Percentiles rank a stretch among this genome's conserved stretches.
Evolutionary conservation across 2,888 invertebrate genomes (phyloP).

Genomic region (Adelognathus sp.): DNA sequence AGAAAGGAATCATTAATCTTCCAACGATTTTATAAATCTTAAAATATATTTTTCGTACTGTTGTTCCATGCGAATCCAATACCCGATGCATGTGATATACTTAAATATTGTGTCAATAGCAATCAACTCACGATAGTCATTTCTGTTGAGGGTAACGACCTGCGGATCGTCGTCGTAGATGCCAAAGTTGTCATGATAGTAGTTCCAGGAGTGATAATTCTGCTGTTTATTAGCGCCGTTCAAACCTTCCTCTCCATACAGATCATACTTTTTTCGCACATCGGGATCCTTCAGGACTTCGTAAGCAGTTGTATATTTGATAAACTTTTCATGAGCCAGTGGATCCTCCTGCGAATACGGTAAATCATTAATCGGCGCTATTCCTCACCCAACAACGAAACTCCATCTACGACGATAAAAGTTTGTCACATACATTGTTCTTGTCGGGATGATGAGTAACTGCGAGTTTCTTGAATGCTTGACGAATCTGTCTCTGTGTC

Average conservation of each 20-base stretch:
- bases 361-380: too few species aligned
- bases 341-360: conserved; percentile 85
- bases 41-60: too few species aligned
- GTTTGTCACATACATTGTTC: conserved; percentile 82
- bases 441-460: conserved; percentile 90
- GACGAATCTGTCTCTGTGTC: conserved; percentile 87
- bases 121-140: conserved; percentile 87
- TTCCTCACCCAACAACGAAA: neutral
- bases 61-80: too few species aligned
- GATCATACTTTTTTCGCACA: conserved; percentile 89
- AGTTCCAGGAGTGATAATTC: conserved; percentile 90
- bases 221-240: conserved; percentile 84
- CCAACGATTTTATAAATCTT: too few species aligned
- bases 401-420: neutral
- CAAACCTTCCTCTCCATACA: conserved; percentile 89
- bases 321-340: conserved; percentile 88
- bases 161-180: conserved; percentile 93
- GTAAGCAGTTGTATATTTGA: conserved; percentile 91
- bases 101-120: neutral
- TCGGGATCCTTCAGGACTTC: conserved; percentile 93
- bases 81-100: neutral
- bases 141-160: conserved; percentile 89
- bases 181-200: conserved; percentile 91
- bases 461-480: conserved; percentile 90
- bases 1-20: too few species aligned